These are phyloP conservation scores for Brenthis ino DNA, from an alignment of 2,888 invertebrate species.

Conservation along the genomic window DNA sequence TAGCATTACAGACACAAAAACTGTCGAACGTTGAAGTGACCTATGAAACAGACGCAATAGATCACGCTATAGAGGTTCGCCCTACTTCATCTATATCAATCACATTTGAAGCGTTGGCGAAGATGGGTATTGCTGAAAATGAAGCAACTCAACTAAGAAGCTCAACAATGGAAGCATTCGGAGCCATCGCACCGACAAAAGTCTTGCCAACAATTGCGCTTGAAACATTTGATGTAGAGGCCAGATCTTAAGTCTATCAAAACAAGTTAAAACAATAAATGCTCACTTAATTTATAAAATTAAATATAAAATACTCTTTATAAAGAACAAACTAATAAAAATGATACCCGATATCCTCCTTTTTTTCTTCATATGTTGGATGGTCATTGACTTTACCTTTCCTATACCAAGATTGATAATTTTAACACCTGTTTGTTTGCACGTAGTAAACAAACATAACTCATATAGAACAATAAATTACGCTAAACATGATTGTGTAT, in stretches of 20 bases:
- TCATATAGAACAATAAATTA: too few species aligned
- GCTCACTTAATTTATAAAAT: too few species aligned
- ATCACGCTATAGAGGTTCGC: background rate
- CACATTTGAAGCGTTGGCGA: background rate
- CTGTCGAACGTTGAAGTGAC: background rate
- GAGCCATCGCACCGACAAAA: constrained; percentile 28
- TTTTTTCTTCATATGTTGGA: too few species aligned
- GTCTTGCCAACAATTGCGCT: constrained; percentile 3
- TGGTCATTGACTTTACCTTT: too few species aligned
- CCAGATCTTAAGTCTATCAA: constrained; percentile 3
- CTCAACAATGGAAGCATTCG: background rate
- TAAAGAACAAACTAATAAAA: too few species aligned
- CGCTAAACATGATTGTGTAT: too few species aligned
- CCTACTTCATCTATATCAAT: background rate
- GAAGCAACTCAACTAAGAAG: background rate
- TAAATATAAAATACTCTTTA: too few species aligned
- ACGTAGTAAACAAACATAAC: too few species aligned
- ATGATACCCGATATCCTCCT: too few species aligned
- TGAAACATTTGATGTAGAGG: constrained; percentile 12
- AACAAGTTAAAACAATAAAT: too few species aligned
- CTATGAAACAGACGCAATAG: background rate
- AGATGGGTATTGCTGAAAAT: background rate
- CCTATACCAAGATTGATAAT: too few species aligned
- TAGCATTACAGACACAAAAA: background rate
- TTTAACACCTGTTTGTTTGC: too few species aligned